Evolutionary conservation across 2,797 vertebrate species (phyloP).

Genomic region (Emydoidea blandingii): DNA sequence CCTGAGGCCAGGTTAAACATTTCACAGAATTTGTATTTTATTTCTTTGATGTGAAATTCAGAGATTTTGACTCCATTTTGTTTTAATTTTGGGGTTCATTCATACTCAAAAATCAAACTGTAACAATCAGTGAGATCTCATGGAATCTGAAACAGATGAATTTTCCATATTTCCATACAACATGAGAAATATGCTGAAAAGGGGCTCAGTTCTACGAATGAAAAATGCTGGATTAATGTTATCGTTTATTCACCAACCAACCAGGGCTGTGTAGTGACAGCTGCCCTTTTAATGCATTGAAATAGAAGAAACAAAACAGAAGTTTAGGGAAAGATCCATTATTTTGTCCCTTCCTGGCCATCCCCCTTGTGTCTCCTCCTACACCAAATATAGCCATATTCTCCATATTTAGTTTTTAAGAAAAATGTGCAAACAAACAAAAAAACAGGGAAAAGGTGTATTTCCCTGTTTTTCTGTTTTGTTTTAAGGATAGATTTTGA

Average conservation of each 20-base stretch:
- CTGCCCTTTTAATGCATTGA: background rate
- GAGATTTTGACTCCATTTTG: background rate
- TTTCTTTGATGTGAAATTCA: background rate
- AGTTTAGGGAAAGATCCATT: background rate
- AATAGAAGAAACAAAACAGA: constrained; percentile 19
- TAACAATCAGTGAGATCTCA: background rate
- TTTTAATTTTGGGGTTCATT: background rate
- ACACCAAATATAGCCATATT: background rate
- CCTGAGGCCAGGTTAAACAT: background rate
- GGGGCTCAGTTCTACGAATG: background rate
- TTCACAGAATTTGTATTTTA: background rate
- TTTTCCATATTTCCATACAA: background rate
- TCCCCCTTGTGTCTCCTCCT: background rate
- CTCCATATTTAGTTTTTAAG: background rate
- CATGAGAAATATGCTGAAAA: background rate
- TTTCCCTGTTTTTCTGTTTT: background rate
- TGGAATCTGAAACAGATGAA: background rate
- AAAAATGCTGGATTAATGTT: background rate
- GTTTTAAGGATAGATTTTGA: background rate
- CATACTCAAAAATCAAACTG: background rate
- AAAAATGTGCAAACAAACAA: background rate
- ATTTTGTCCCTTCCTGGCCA: background rate
- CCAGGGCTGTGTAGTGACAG: background rate
- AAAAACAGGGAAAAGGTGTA: background rate
- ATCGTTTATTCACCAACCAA: background rate